These are phyloP conservation scores for Glyphotaelius pellucidus DNA, from an alignment of 2,888 invertebrate species.

Conservation along the genomic window DNA sequence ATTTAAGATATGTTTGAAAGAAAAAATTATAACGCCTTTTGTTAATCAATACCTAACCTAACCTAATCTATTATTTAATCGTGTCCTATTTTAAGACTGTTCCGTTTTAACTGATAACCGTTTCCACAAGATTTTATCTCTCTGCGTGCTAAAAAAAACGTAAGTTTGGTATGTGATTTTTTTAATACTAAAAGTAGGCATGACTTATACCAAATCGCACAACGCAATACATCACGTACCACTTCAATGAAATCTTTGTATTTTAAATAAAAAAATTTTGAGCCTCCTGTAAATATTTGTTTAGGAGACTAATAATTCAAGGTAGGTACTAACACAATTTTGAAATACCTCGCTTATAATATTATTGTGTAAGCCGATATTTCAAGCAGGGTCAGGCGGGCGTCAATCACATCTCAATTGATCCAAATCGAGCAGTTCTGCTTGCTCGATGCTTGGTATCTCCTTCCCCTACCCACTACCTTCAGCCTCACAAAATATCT, in stretches of 20 bases:
- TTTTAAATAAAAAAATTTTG: neutral
- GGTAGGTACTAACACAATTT: neutral
- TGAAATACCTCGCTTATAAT: neutral
- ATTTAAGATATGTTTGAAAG: too few relatives aligned
- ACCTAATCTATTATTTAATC: too few relatives aligned
- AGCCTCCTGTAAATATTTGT: neutral
- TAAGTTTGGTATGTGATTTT: neutral
- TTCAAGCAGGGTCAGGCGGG: neutral
- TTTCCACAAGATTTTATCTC: neutral
- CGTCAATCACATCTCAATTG: slow-evolving; percentile 29
- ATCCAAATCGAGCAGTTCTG: neutral
- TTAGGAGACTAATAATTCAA: neutral
- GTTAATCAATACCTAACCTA: too few relatives aligned
- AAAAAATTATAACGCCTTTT: too few relatives aligned
- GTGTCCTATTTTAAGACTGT: too few relatives aligned
- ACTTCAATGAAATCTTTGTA: neutral
- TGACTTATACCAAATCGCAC: neutral
- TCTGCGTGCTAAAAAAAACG: neutral
- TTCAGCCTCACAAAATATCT: too few relatives aligned
- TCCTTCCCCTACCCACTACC: too few relatives aligned
- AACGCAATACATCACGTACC: neutral
- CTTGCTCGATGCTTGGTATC: neutral
- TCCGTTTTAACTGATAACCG: too few relatives aligned
- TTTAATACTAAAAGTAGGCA: neutral
- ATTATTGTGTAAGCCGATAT: slow-evolving; percentile 14